Evolutionary conservation across 2,113 vertebrate species (phyloP).

Genomic region (Speoplatyrhinus poulsoni): DNA sequence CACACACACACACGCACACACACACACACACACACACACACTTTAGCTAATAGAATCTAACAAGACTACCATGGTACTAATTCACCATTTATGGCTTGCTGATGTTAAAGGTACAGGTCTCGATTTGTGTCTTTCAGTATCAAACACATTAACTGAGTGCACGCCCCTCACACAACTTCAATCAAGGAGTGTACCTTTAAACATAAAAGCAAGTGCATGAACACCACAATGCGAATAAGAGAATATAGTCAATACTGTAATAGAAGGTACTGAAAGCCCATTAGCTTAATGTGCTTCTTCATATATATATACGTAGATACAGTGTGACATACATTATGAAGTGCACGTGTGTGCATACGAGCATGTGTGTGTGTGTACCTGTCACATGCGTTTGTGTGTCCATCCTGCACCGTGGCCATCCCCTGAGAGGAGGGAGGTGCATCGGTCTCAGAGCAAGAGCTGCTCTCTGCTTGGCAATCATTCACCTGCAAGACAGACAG

Average conservation of each 20-base stretch:
- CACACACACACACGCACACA: neutral
- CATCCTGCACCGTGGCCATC: conserved; percentile 85
- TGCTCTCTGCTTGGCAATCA: conserved; percentile 69
- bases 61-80: neutral
- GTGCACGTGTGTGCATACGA: neutral
- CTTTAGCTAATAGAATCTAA: neutral
- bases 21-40: neutral
- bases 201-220: no score
- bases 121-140: no score
- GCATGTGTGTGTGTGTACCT: conserved; percentile 58
- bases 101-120: neutral
- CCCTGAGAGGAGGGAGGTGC: conserved; percentile 78
- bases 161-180: no score
- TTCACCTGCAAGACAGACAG: conserved; percentile 71
- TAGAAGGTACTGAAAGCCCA: no score
- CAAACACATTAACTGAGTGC: no score
- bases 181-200: no score
- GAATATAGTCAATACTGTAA: no score
- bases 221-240: no score
- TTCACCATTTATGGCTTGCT: neutral
- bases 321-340: neutral
- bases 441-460: conserved; percentile 64
- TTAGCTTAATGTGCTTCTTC: no score
- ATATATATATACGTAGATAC: no score
- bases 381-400: conserved; percentile 77